These are phyloP conservation scores for Pimpla rufipes DNA, from an alignment of 2,888 invertebrate genomes.

Conservation along the genomic window DNA sequence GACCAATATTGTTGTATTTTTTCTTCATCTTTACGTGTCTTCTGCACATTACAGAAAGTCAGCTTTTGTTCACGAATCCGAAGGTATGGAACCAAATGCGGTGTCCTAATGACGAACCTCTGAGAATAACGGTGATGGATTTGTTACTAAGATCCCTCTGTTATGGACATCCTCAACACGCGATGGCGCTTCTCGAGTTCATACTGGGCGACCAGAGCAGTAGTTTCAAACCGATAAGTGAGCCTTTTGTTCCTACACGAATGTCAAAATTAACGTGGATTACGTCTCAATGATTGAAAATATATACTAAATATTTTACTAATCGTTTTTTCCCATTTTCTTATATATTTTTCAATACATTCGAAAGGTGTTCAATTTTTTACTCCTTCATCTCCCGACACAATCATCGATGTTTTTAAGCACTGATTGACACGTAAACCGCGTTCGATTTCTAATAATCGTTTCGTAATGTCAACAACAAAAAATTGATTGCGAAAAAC, in stretches of 20 bases:
- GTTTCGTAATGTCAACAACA: no score
- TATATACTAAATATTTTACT: not conserved
- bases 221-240: constrained; percentile 78
- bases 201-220: constrained; percentile 76
- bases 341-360: no score
- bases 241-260: constrained; percentile 47
- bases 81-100: constrained; percentile 73
- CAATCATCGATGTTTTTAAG: no score
- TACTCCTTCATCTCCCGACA: no score
- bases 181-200: constrained; percentile 74
- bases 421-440: no score
- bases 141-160: constrained; percentile 75
- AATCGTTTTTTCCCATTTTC: no score
- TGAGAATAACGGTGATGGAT: constrained; percentile 73
- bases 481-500: no score
- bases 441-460: no score
- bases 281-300: not conserved
- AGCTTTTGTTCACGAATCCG: constrained; percentile 72
- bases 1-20: not conserved
- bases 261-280: not conserved
- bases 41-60: constrained; percentile 73
- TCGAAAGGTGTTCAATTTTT: no score
- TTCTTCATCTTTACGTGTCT: not conserved
- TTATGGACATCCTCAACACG: constrained; percentile 70
- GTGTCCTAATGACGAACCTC: constrained; percentile 68